Evolutionary conservation across 1,140 invertebrate species (phyloP).

Genomic region (Drosophila tani): DNA sequence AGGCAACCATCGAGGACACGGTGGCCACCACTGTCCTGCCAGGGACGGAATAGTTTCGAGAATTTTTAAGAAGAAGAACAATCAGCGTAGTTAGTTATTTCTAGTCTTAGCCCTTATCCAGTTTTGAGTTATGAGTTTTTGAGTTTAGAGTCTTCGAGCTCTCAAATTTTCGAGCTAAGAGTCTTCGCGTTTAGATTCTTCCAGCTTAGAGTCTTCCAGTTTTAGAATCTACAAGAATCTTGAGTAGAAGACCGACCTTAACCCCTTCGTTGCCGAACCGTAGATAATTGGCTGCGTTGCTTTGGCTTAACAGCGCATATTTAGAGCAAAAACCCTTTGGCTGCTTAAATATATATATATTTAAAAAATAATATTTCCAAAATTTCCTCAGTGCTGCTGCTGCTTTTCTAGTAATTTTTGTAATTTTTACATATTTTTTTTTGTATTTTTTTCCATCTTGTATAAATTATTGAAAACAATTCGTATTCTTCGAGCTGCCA

Average conservation of each 20-base stretch:
- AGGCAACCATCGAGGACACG: constrained; percentile 9
- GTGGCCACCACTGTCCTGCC: constrained; percentile 14
- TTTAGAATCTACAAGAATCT: too few species aligned
- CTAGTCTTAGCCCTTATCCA: constrained; percentile 69
- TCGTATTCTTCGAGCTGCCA: constrained; percentile 80
- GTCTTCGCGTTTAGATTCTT: constrained; percentile 26
- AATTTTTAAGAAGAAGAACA: neutral
- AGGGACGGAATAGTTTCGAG: constrained; percentile 32
- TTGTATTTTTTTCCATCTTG: constrained; percentile 21
- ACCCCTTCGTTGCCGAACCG: constrained; percentile 45
- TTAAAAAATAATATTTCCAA: constrained; percentile 3
- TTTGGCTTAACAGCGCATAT: constrained; percentile 33
- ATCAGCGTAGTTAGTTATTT: constrained; percentile 73
- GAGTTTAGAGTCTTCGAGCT: constrained; percentile 23
- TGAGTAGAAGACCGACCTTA: constrained; percentile 15
- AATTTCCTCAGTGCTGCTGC: constrained; percentile 52
- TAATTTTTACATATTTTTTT: constrained; percentile 9
- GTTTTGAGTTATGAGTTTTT: constrained; percentile 8
- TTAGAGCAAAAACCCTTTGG: constrained; percentile 35
- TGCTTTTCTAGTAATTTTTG: constrained; percentile 34
- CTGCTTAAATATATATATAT: constrained; percentile 35
- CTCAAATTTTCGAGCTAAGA: too few species aligned
- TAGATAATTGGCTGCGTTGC: constrained; percentile 81
- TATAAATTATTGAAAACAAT: constrained; percentile 55
- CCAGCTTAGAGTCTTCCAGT: neutral